Evolutionary conservation across 2,113 vertebrate species (phyloP), one percentile per base, ranked within the genome.

Genomic region (Chamaetylas fuelleborni): DNA sequence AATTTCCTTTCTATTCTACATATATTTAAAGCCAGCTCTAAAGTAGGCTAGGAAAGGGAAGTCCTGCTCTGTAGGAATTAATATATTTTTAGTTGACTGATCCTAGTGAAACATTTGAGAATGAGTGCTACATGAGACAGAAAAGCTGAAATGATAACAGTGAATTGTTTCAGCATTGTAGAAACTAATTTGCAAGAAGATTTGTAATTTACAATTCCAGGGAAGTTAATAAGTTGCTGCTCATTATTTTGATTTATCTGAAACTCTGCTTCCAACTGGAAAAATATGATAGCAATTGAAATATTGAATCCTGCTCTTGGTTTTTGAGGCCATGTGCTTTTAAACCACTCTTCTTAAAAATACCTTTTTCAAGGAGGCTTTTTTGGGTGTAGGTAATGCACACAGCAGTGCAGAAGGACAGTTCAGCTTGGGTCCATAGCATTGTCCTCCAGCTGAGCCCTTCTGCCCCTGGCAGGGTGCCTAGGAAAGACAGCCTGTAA

Each of bases 101-200:
- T 88, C 36, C 50, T 38, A 60, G 48, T 20, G 70, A 73, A 93
- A 81, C 10, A 71, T 56, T 71, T 81, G 67, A 71, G 45, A 83
- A 91, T 33, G 42, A 3, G 9, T 38, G n/a, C 56, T 88, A 51
- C 29, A 12, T 67, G 76, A 91, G 67, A 77, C 72, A 71, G 82
- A 95, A 94, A 86, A 90, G 58, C 79, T 84, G 65, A 92, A 96
- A 93, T 64, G 10, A 48, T 84, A 94, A 86, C 58, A 74, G 18
- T 26, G 48, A 93, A n/a, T 71, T 88, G 47, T 93, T 92, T 95
- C 64, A 86, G 81, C 43, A 56, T 15, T 48, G 53, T 29, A 74
- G 54, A 93, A 91, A 93, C 54, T 88, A 90, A 92, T 88, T 94
- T 86, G 38, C 69, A 83, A 82, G 33, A 93, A 86, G 64, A 48